phyloP scores from a whole-genome alignment of 2,113 vertebrate species.

The Neodontobutis hainanensis region DNA sequence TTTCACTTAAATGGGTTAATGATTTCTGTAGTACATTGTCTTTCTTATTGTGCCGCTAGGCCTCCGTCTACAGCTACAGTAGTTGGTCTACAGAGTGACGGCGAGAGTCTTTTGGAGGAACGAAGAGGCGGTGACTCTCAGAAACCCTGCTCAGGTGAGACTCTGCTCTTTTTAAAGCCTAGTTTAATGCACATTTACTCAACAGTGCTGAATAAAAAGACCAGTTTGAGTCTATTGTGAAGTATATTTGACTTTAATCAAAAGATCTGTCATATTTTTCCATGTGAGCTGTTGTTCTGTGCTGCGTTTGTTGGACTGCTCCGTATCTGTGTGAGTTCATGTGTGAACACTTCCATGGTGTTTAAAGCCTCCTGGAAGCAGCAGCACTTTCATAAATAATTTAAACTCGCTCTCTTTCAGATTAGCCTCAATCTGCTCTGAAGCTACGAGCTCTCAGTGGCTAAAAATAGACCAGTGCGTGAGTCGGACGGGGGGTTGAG shows the following conservation, averaged over 20 bases:
- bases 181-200: too few relatives aligned
- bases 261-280: background rate
- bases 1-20: too few relatives aligned
- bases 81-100: conserved; percentile 87
- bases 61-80: conserved; percentile 93
- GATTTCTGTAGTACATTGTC: background rate
- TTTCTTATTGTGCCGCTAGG: conserved; percentile 71
- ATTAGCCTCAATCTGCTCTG: conserved; percentile 64
- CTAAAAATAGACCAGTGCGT: conserved; percentile 68
- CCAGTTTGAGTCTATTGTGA: too few relatives aligned
- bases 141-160: conserved; percentile 85
- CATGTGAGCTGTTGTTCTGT: conserved; percentile 17
- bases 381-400: conserved; percentile 76
- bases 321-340: conserved; percentile 34
- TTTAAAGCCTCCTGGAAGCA: conserved; percentile 48
- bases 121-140: conserved; percentile 89
- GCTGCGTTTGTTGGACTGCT: background rate
- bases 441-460: conserved; percentile 48
- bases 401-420: conserved; percentile 62
- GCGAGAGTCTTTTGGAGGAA: conserved; percentile 88
- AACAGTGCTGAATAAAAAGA: too few relatives aligned
- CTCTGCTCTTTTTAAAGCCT: background rate
- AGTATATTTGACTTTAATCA: too few relatives aligned
- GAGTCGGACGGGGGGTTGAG: conserved; percentile 1
- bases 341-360: conserved; percentile 39